Evolutionary conservation across 2,113 vertebrate genomes (phyloP), one percentile per base, ranked within the genome.

Genomic region (Sorex araneus): DNA sequence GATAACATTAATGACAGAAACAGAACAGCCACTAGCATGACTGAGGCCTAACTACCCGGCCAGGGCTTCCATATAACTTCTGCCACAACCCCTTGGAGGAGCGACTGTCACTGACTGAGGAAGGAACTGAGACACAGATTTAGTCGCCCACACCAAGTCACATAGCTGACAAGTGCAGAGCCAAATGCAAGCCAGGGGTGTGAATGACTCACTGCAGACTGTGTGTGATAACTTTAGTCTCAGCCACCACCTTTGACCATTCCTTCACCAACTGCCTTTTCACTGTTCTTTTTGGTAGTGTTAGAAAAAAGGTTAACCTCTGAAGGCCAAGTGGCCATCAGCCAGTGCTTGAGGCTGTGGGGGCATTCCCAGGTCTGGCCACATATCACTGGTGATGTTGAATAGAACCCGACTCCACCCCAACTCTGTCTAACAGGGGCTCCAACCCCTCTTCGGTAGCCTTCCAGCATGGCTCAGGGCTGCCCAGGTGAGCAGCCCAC

Each of bases 351-450:
- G 1, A 3, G 28, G 77, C 21, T 45, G 18, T 47, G 3, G 32
- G 66, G 47, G 18, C 18, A 50, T 34, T 7, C 34, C 7, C 36
- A 84, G 60, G 47, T 30, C 8, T 21, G 15, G 21, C 81, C 18
- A 40, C 3, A 8, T 5, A 47, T 47, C 1, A 7, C 27, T 0
- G 9, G 15, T 6, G 12, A 73, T 21, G 6, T 30, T 21, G 8
- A 23, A 50, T 21, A 30, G 40, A 60, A 21, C 57, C 21, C 57
- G 19, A 60, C 57, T 40, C 64, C 32, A 43, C 12, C 34, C 34
- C 19, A 25, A 15, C 11, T 8, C 63, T 1, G 21, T 67, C 23
- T 1, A 0, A n/a, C 63, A 84, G 50, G 45, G 32, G 60, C 13
- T 27, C 6, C 21, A 8, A 34, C 3, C 13, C 0, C 32, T 11